These are phyloP conservation scores for Centropyge bicolor DNA, from an alignment of 2,797 vertebrate genomes.

Conservation along the genomic window DNA sequence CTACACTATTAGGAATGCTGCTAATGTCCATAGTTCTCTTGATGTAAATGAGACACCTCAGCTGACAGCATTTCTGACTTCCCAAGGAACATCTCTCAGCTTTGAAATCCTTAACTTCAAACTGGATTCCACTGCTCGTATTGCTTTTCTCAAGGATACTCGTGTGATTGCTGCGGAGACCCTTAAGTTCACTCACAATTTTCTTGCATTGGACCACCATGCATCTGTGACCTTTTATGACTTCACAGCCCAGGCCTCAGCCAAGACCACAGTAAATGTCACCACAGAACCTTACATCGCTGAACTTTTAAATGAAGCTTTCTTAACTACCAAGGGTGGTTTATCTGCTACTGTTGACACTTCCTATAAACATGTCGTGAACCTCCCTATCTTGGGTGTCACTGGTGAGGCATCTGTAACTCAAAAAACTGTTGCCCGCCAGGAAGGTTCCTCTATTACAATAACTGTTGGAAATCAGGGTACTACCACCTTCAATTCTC, in stretches of 20 bases:
- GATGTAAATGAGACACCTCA: slow-evolving; percentile 79
- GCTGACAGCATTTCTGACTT: slow-evolving; percentile 85
- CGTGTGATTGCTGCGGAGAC: slow-evolving; percentile 87
- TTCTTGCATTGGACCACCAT: slow-evolving; percentile 87
- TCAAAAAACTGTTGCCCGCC: slow-evolving; percentile 82
- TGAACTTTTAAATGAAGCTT: slow-evolving; percentile 84
- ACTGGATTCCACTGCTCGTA: slow-evolving; percentile 85
- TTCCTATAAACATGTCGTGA: slow-evolving; percentile 86
- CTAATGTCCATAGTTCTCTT: slow-evolving; percentile 88
- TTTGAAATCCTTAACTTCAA: slow-evolving; percentile 88
- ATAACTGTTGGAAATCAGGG: slow-evolving; percentile 83
- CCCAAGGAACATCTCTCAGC: slow-evolving; percentile 83
- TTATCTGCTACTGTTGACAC: slow-evolving; percentile 87
- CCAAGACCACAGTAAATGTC: slow-evolving; percentile 86
- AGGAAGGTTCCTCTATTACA: slow-evolving; percentile 79
- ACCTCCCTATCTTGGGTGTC: slow-evolving; percentile 81
- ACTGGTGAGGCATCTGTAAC: slow-evolving; percentile 82
- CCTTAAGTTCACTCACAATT: slow-evolving; percentile 84
- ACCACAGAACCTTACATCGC: slow-evolving; percentile 82
- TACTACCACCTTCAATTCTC: slow-evolving; percentile 83
- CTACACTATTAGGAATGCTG: slow-evolving; percentile 86
- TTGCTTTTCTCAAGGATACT: slow-evolving; percentile 87
- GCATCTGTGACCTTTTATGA: slow-evolving; percentile 85
- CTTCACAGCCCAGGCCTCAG: slow-evolving; percentile 83
- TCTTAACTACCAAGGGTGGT: slow-evolving; percentile 85